Evolutionary conservation across 1,140 invertebrate species (phyloP).

Genomic region (Cotesia chilonis): DNA sequence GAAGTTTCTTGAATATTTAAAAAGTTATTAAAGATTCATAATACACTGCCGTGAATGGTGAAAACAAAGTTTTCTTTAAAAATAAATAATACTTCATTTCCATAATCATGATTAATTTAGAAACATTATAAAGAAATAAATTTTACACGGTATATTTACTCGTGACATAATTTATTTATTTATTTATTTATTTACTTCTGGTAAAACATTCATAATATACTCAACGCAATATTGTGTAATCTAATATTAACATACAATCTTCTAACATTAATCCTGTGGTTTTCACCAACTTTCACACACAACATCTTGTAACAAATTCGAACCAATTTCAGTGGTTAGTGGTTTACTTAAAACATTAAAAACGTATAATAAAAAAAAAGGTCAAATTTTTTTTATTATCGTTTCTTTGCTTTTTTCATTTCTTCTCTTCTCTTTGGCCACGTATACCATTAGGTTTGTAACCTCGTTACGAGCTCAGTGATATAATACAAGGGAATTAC

Average conservation of each 20-base stretch:
- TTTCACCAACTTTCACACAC: conserved; percentile 3
- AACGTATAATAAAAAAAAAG: background rate
- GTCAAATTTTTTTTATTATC: background rate
- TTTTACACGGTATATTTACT: too few species aligned
- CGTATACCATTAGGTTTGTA: conserved; percentile 24
- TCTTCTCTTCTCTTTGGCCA: background rate
- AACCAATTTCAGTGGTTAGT: background rate
- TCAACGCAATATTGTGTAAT: conserved; percentile 5
- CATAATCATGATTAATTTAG: too few species aligned
- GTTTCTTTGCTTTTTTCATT: background rate
- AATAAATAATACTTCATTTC: too few species aligned
- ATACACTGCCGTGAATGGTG: too few species aligned
- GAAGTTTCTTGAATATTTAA: too few species aligned
- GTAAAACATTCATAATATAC: too few species aligned
- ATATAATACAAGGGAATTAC: conserved; percentile 8
- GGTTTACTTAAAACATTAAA: background rate
- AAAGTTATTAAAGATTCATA: too few species aligned
- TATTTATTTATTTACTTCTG: too few species aligned
- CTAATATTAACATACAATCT: conserved; percentile 13
- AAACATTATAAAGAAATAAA: too few species aligned
- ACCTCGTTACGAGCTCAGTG: conserved; percentile 24
- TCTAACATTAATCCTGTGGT: conserved; percentile 23
- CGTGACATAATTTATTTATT: too few species aligned
- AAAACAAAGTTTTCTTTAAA: too few species aligned
- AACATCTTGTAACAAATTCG: conserved; percentile 2